A percentile compares a stretch with the other conserved stretches of the same genome.
phyloP scores from a whole-genome alignment of 2,888 invertebrate genomes.

The Sesamia inferens region DNA sequence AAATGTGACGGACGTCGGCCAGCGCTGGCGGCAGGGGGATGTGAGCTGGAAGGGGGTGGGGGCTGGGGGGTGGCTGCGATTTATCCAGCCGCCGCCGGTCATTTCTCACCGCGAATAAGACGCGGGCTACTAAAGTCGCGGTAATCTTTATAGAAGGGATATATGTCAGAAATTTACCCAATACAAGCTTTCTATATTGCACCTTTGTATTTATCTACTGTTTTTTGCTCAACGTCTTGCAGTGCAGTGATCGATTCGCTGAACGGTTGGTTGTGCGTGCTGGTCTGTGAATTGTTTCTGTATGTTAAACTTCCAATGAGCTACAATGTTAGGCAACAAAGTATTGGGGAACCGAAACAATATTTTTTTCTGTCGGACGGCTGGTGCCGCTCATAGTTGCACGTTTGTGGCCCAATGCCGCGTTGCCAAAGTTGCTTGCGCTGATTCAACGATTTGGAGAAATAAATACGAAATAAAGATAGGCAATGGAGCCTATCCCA shows the following conservation, averaged over 20 bases:
- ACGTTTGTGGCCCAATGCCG: background rate
- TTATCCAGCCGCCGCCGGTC: constrained; percentile 27
- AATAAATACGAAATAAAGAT: constrained; percentile 15
- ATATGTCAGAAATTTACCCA: background rate
- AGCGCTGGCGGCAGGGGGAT: background rate
- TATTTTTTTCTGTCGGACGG: background rate
- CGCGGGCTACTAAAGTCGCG: constrained; percentile 1
- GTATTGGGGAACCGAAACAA: background rate
- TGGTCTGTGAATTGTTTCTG: background rate
- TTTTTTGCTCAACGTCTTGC: background rate
- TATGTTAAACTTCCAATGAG: background rate
- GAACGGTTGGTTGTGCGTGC: background rate
- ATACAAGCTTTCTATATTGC: background rate
- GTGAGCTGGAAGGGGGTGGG: background rate
- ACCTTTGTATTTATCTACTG: background rate
- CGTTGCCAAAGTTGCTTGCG: constrained; percentile 2
- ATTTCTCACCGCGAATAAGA: constrained; percentile 39
- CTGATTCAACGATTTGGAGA: constrained; percentile 19
- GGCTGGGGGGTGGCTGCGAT: background rate
- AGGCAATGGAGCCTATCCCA: no score
- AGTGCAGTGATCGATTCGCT: background rate
- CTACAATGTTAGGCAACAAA: background rate
- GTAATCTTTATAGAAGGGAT: background rate
- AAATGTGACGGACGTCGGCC: constrained; percentile 49
- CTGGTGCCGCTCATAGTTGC: no score